Evolutionary conservation across 1,140 invertebrate genomes (phyloP), one percentile per base, ranked within the genome.

Genomic region (Heterodera schachtii): DNA sequence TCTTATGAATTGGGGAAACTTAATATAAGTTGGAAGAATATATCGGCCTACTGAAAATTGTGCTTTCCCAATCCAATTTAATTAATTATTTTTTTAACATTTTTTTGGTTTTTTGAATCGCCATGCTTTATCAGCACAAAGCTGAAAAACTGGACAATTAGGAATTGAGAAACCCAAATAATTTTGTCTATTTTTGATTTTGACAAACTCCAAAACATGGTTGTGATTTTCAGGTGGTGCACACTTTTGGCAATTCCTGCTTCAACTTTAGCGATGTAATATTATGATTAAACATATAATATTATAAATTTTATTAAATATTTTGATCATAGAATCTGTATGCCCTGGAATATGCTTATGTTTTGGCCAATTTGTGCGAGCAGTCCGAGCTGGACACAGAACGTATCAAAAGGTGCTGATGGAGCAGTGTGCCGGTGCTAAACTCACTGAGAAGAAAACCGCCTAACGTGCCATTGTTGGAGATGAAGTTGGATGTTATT

Each of bases 321-420:
- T 31, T 31, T 31, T 31, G 1, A 31, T 31, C 31, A 31, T 31
- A 91, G 90, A 90, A 91, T 86, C 89, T 90, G 21, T 91, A 91
- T 84, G 91, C 90, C 21, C 80, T 92, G 70, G 88, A 91, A 73
- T 90, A 91, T 66, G 85, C 91, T 57, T 91, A 92, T 84, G 85
- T 90, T 6, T 87, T 92, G 76, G 90, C 91, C 19, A 92, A 92
- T 84, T 79, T 92, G 46, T 92, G 92, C 84, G 91, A 92, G 52
- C 84, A 79, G 19, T 81, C 85, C 6, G 70, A 64, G 57, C 16
- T 86, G 52, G 47, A 49, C 52, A 52, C 82, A n/a, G 71, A 86
- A 21, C 76, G 64, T 44, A 83, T 86, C 66, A 67, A 86, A 19
- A 43, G 43, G 57, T 6, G 31, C 31, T 86, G 71, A 75, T 71